Conservation (phyloP, 2,797 vertebrate species). For the Hemibagrus guttatus region DNA sequence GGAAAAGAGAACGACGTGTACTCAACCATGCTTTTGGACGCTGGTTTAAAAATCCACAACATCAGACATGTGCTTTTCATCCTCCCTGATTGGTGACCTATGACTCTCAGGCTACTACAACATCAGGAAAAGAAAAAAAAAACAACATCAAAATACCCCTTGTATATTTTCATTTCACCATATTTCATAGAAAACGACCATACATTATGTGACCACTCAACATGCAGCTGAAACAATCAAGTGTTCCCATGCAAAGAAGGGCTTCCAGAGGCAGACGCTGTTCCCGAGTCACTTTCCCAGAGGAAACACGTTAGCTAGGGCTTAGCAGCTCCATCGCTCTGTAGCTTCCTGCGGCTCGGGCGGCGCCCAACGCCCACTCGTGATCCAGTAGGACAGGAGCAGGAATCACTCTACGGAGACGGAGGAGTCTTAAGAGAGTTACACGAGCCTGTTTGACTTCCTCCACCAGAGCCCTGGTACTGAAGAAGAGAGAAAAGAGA, state of each 20-base stretch:
- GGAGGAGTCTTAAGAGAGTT: conserved; percentile 78
- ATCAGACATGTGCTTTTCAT: conserved; percentile 7
- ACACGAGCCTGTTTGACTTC: conserved; percentile 79
- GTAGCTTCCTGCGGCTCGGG: neutral
- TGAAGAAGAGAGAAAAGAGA: conserved; percentile 46
- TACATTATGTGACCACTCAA: conserved; percentile 73
- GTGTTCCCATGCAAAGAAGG: conserved; percentile 66
- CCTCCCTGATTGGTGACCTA: conserved; percentile 16
- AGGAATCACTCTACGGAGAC: conserved; percentile 69
- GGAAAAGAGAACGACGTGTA: neutral
- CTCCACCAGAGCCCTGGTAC: conserved; percentile 73
- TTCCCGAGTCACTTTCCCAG: neutral
- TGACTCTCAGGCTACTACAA: conserved; percentile 15
- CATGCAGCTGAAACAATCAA: conserved; percentile 82
- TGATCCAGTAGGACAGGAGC: conserved; percentile 9
- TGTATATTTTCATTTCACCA: conserved; percentile 60
- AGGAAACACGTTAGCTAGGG: conserved; percentile 14
- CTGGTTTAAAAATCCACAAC: conserved; percentile 12
- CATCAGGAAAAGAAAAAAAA: conserved; percentile 12
- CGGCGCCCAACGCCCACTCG: conserved; percentile 22
- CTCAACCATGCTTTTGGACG: neutral
- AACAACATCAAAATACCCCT: conserved; percentile 4
- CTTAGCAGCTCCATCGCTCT: conserved; percentile 2
- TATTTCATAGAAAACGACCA: conserved; percentile 70
- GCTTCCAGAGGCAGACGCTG: conserved; percentile 50